A percentile compares a stretch with the other conserved stretches of the same genome.
phyloP scores from a whole-genome alignment of 2,888 invertebrate genomes.

The Meteorus colon region DNA sequence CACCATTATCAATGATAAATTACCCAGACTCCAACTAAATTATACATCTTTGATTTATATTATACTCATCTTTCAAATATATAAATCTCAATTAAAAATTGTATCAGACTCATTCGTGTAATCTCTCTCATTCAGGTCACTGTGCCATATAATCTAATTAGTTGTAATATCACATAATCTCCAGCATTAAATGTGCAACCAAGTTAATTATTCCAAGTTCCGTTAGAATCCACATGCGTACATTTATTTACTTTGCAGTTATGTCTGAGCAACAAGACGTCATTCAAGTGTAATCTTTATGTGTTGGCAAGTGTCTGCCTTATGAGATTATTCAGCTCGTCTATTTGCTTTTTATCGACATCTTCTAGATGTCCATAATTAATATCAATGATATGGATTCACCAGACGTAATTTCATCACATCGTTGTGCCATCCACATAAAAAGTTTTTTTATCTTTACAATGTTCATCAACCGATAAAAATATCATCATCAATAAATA shows the following conservation, averaged over 20 bases:
- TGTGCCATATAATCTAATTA: constrained; percentile 31
- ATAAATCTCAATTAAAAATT: background rate
- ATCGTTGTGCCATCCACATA: background rate
- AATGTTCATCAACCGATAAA: background rate
- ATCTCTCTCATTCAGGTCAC: constrained; percentile 20
- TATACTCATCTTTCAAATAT: too few species aligned
- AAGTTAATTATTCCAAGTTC: constrained; percentile 35
- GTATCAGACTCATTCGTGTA: background rate
- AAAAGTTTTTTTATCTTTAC: constrained; percentile 20
- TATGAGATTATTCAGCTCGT: constrained; percentile 34
- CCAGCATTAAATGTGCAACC: background rate
- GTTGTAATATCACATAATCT: constrained; percentile 28
- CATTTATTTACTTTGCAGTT: constrained; percentile 33
- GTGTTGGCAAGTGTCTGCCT: constrained; percentile 19
- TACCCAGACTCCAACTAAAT: too few species aligned
- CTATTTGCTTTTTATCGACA: constrained; percentile 35
- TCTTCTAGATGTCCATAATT: constrained; percentile 35
- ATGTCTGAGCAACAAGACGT: constrained; percentile 28
- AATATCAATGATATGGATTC: background rate
- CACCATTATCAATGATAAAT: too few species aligned
- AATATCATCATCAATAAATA: background rate
- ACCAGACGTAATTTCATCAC: background rate
- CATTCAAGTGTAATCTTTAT: constrained; percentile 33
- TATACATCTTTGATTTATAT: too few species aligned
- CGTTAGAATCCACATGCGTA: constrained; percentile 31